Conservation (phyloP, 2,888 invertebrate genomes). For the Catocala fraxini region DNA sequence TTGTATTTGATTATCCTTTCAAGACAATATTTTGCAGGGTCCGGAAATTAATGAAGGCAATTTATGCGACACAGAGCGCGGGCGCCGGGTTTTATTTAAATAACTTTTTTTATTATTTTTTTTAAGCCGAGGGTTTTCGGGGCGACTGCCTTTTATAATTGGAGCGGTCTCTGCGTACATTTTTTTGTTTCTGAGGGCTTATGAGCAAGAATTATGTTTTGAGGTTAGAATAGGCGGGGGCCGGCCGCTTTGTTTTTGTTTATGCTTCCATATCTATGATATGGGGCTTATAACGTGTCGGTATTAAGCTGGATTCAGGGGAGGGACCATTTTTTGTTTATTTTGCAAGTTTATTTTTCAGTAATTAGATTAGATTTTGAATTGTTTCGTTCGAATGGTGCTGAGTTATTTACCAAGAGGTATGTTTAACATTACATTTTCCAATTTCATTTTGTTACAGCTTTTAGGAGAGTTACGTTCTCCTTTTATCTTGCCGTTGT, state of each 20-base stretch:
- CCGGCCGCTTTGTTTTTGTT: constrained; percentile 47
- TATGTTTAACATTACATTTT: not conserved
- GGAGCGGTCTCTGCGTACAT: constrained; percentile 69
- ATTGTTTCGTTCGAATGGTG: constrained; percentile 52
- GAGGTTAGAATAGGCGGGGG: constrained; percentile 70
- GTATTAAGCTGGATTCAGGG: constrained; percentile 18
- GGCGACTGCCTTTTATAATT: constrained; percentile 82
- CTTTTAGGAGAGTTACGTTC: no score
- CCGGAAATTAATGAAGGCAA: constrained; percentile 87
- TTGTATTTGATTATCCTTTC: constrained; percentile 88
- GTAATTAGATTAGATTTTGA: constrained; percentile 49
- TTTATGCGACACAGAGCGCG: constrained; percentile 85
- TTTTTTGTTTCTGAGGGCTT: constrained; percentile 69
- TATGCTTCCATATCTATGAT: constrained; percentile 48
- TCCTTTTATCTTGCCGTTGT: no score
- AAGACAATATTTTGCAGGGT: constrained; percentile 87
- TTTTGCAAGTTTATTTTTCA: constrained; percentile 10
- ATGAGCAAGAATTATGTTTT: constrained; percentile 78
- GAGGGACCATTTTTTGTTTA: constrained; percentile 19
- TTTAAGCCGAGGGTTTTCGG: constrained; percentile 74
- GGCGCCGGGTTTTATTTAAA: constrained; percentile 84
- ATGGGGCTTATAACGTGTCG: constrained; percentile 45
- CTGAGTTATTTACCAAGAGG: not conserved
- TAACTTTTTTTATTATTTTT: constrained; percentile 77
- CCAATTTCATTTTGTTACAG: no score